A percentile compares a stretch with the other conserved stretches of the same genome.
These are phyloP conservation scores for Callipepla squamata DNA, from an alignment of 2,113 vertebrate genomes.

Conservation along the genomic window DNA sequence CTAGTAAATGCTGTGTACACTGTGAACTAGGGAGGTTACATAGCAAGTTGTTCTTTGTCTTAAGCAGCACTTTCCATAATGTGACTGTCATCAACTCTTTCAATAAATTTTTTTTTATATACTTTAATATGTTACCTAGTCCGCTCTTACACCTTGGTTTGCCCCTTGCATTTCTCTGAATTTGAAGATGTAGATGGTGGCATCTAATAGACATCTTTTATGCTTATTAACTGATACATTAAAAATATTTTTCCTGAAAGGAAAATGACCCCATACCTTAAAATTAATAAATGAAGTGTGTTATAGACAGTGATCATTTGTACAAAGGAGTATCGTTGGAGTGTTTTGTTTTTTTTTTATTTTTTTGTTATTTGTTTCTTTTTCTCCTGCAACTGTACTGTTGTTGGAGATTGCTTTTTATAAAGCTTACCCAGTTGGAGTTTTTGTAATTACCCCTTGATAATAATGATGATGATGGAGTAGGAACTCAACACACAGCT, in stretches of 20 bases:
- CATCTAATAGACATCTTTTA: neutral
- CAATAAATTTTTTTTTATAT: neutral
- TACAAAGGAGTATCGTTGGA: neutral
- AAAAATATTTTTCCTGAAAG: neutral
- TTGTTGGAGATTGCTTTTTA: neutral
- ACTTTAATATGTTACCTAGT: neutral
- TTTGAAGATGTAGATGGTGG: neutral
- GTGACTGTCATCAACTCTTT: neutral
- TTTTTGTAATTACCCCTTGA: neutral
- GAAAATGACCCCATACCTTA: neutral
- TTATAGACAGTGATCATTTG: neutral
- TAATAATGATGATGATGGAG: neutral
- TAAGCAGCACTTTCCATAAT: neutral
- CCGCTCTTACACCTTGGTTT: neutral
- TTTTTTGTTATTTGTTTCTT: neutral
- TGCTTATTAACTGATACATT: slow-evolving; percentile 4
- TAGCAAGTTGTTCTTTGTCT: neutral
- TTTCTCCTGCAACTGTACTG: neutral
- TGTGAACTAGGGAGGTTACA: neutral
- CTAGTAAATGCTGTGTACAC: neutral
- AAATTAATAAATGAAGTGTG: neutral
- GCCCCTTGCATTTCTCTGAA: neutral
- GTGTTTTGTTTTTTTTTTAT: neutral
- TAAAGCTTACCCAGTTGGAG: neutral
- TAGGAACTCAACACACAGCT: neutral